These are phyloP conservation scores for Hirtodrosophila histrioides DNA, from an alignment of 2,888 invertebrate genomes.

Conservation along the genomic window DNA sequence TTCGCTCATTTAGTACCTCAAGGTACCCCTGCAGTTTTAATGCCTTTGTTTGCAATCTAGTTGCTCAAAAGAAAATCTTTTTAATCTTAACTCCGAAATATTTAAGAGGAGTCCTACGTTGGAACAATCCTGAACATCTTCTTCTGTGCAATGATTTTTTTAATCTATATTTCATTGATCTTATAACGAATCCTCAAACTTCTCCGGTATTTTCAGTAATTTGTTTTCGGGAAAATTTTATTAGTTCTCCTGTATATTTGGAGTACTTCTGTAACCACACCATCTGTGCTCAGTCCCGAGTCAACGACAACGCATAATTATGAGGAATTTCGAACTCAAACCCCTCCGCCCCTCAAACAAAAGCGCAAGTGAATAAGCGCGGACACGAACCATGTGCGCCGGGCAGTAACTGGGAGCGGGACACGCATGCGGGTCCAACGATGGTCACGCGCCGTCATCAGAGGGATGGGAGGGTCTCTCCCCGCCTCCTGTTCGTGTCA, in stretches of 20 bases:
- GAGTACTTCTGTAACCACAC: conserved; percentile 14
- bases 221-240: too few species aligned
- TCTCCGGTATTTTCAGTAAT: too few species aligned
- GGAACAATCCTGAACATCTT: too few species aligned
- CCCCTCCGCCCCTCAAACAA: conserved; percentile 27
- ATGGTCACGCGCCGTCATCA: conserved; percentile 50
- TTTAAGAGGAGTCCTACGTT: too few species aligned
- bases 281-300: conserved; percentile 4
- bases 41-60: too few species aligned
- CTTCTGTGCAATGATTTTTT: too few species aligned
- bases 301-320: conserved; percentile 62
- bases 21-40: too few species aligned
- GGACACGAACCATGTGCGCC: conserved; percentile 57
- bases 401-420: conserved; percentile 14
- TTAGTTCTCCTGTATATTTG: background rate
- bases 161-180: too few species aligned
- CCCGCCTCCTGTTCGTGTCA: conserved; percentile 26
- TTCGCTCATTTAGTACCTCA: too few species aligned
- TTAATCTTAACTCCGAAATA: too few species aligned
- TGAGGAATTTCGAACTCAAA: conserved; percentile 46
- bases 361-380: conserved; percentile 73
- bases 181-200: too few species aligned
- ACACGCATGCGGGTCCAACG: conserved; percentile 47
- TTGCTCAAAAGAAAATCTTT: too few species aligned
- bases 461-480: conserved; percentile 13